Conservation (phyloP, 1,140 invertebrate genomes). For the Hycleus phaleratus region DNA sequence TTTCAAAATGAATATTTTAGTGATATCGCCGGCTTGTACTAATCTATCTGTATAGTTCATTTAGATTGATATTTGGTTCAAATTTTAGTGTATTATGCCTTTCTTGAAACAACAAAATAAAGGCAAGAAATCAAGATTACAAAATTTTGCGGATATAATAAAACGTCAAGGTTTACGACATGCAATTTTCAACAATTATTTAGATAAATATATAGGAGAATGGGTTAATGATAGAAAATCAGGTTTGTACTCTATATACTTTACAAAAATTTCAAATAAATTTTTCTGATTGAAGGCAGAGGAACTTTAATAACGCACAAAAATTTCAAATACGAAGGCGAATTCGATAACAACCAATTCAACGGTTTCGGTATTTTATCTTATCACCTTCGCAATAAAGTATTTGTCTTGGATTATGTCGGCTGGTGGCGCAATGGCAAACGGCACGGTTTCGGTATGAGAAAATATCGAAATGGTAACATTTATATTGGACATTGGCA, state of each 20-base stretch:
- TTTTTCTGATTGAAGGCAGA: conserved; percentile 23
- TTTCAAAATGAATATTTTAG: not conserved
- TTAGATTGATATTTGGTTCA: not conserved
- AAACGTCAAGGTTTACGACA: conserved; percentile 47
- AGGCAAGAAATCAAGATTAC: conserved; percentile 4
- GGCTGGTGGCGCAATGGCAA: conserved; percentile 47
- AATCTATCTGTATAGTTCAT: not conserved
- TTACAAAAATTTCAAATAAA: no score
- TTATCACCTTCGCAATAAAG: conserved; percentile 38
- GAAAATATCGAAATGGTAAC: conserved; percentile 48
- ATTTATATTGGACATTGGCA: conserved; percentile 57
- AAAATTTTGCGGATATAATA: conserved; percentile 30
- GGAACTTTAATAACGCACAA: conserved; percentile 23
- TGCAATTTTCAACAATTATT: conserved; percentile 43
- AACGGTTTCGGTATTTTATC: conserved; percentile 45
- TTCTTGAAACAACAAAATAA: conserved; percentile 26
- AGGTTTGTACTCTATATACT: conserved; percentile 34
- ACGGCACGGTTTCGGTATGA: conserved; percentile 47
- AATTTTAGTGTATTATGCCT: conserved; percentile 21
- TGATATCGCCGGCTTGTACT: not conserved
- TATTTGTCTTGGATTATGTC: conserved; percentile 41
- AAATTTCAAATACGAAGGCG: conserved; percentile 37
- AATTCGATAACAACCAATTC: conserved; percentile 36
- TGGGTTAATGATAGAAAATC: conserved; percentile 49
- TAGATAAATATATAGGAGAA: conserved; percentile 48